phyloP scores from a whole-genome alignment of 1,140 invertebrate species.

The Armadillidium nasatum region DNA sequence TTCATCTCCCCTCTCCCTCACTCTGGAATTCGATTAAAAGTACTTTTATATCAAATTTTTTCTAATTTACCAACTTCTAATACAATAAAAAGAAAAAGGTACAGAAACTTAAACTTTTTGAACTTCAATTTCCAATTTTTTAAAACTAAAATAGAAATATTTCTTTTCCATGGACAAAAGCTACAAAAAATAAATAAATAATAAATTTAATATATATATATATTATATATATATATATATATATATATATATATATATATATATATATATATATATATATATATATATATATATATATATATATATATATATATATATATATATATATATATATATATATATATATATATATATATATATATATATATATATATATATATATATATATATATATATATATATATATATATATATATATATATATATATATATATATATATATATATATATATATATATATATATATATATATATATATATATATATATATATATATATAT shows the following conservation, averaged over 20 bases:
- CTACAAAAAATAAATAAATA: neutral
- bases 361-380: slow-evolving; percentile 3
- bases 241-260: slow-evolving; percentile 22
- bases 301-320: neutral
- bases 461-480: slow-evolving; percentile 2
- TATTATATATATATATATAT: slow-evolving; percentile 20
- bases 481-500: slow-evolving; percentile 17
- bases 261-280: slow-evolving; percentile 22
- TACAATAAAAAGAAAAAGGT: no score
- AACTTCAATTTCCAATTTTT: no score
- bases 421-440: slow-evolving; percentile 1
- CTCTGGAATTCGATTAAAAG: no score
- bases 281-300: slow-evolving; percentile 6
- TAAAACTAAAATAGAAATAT: no score
- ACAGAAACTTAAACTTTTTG: no score
- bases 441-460: neutral
- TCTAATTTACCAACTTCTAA: no score
- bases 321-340: neutral
- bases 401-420: slow-evolving; percentile 8
- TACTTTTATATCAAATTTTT: no score
- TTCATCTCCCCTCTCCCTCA: no score
- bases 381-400: neutral
- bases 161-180: no score
- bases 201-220: slow-evolving; percentile 19
- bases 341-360: neutral